Evolutionary conservation across 2,113 vertebrate species (phyloP).

Genomic region (Isurus oxyrinchus): DNA sequence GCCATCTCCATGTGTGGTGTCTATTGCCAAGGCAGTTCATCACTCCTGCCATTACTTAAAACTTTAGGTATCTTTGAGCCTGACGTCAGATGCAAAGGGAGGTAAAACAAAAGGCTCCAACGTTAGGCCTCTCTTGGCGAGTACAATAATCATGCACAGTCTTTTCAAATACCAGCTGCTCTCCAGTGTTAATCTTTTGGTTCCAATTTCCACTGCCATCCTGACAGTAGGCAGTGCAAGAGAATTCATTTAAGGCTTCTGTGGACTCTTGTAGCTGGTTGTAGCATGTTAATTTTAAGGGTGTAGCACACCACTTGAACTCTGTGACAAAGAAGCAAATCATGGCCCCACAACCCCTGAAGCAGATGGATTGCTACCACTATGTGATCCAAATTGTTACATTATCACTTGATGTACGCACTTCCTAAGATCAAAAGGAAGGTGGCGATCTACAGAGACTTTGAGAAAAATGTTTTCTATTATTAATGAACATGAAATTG

Average conservation of each 20-base stretch:
- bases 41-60: neutral
- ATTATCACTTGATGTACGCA: neutral
- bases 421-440: neutral
- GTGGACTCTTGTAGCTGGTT: neutral
- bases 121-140: neutral
- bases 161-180: neutral
- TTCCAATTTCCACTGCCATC: neutral
- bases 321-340: neutral
- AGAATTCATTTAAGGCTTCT: neutral
- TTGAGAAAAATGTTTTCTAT: conserved; percentile 11
- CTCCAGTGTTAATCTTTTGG: neutral
- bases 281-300: neutral
- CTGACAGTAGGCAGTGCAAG: neutral
- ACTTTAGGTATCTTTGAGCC: neutral
- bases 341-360: neutral
- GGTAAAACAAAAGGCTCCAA: neutral
- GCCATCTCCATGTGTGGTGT: neutral
- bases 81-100: neutral
- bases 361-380: neutral
- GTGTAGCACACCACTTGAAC: neutral
- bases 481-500: conserved; percentile 34
- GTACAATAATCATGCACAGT: neutral
- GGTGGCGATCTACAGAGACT: neutral
- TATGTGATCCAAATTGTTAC: neutral
- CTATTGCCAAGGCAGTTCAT: neutral